Evolutionary conservation across 2,113 vertebrate species (phyloP), one percentile per base, ranked within the genome.

Genomic region (Triplophysa siluroides): DNA sequence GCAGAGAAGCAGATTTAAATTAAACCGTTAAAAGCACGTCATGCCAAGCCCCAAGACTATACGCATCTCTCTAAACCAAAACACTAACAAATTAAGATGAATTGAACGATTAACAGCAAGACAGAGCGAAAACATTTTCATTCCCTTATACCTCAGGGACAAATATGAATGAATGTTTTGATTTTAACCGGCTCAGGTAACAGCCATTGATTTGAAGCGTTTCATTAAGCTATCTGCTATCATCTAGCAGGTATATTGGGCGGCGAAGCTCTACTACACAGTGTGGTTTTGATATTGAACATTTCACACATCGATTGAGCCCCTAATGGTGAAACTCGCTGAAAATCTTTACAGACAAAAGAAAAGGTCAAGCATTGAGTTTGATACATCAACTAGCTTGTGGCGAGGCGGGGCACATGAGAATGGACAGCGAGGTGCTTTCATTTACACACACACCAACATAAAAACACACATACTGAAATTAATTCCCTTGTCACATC

Each of bases 401-500:
- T 10, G 12, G 26, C 11, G 11, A 47, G 29, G n/a, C 29, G 16
- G 43, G 18, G 24, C 43, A 43, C 61, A 24, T 11, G 56, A 74
- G 21, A 13, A 18, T 52, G 26, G 23, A 10, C 19, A 19, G 14
- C 58, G 18, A 60, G 41, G 41, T 63, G 21, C 41, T 38, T 29
- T 16, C 8, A 13, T 47, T 76, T 50, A 12, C 33, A 63, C 45
- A 19, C 23, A 75, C 8, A 62, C n/a, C 45, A 26, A 19, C 13
- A 38, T 41, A 58, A 38, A n/a, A 73, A 41, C 14, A 72, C 47
- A 74, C 45, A 70, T 76, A 72, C 79, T 88, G 83, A 74, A 63
- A 73, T 81, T 74, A 81, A 64, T 60, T 54, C 26, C 4, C 76
- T 58, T 84, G 82, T 77, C 61, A 73, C 60, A 67, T 88, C 76